phyloP scores from a whole-genome alignment of 2,797 vertebrate genomes.

The Potorous gilbertii region DNA sequence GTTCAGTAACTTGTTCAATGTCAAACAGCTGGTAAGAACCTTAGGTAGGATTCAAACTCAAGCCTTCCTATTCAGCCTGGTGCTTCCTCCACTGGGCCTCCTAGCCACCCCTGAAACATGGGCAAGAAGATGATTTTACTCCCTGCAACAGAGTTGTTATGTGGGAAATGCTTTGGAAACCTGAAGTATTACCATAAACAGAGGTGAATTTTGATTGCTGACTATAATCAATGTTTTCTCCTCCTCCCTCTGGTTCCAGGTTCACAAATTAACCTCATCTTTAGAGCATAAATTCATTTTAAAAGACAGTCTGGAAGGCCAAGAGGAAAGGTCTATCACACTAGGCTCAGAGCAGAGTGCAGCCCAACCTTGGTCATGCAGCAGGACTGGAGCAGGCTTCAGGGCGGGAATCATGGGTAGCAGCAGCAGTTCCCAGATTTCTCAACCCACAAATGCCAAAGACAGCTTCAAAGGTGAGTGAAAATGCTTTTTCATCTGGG shows the following conservation, averaged over 20 bases:
- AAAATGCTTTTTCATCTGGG: no score
- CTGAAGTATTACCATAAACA: background rate
- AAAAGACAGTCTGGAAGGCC: background rate
- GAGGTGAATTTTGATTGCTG: background rate
- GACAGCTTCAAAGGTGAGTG: no score
- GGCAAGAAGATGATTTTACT: background rate
- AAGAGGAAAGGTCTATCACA: no score
- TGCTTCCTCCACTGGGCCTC: background rate
- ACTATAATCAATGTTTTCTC: background rate
- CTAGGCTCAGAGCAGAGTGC: no score
- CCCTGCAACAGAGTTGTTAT: background rate
- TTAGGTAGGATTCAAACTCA: background rate
- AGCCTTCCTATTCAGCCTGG: background rate
- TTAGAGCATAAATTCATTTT: background rate
- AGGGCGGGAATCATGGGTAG: no score
- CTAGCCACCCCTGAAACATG: background rate
- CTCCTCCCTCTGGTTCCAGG: background rate
- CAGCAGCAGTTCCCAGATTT: no score
- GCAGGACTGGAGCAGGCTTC: no score
- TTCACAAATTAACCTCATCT: background rate
- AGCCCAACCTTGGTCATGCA: no score
- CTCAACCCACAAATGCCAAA: no score
- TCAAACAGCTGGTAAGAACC: background rate
- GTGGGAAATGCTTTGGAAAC: background rate
- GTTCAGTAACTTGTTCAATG: background rate